Percentiles rank a stretch among this genome's conserved stretches.
These are phyloP conservation scores for Diadegma fenestrale DNA, from an alignment of 2,888 invertebrate species.

Conservation along the genomic window DNA sequence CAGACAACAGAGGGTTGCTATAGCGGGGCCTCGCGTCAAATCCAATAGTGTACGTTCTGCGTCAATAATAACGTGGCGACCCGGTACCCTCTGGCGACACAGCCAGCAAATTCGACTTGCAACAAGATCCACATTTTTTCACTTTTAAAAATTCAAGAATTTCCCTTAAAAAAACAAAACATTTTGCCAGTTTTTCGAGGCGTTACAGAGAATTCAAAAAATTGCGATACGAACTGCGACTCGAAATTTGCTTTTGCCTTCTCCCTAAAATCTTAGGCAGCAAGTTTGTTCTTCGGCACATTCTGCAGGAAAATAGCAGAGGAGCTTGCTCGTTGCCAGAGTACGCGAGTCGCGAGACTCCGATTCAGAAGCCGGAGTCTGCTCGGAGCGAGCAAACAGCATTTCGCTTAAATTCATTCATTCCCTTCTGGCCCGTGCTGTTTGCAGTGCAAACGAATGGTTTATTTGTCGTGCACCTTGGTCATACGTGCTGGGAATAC, in stretches of 20 bases:
- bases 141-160: not conserved
- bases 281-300: not conserved
- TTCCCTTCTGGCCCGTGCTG: slow-evolving; percentile 49
- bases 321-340: not conserved
- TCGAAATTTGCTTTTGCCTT: not conserved
- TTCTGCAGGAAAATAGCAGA: slow-evolving; percentile 1
- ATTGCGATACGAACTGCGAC: not conserved
- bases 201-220: not conserved
- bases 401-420: slow-evolving; percentile 71
- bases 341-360: slow-evolving; percentile 41
- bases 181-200: too few relatives aligned
- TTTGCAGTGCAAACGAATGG: slow-evolving; percentile 70
- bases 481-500: slow-evolving; percentile 66
- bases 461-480: slow-evolving; percentile 65
- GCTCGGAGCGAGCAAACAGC: slow-evolving; percentile 69
- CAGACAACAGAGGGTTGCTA: slow-evolving; percentile 35
- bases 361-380: slow-evolving; percentile 52
- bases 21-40: slow-evolving; percentile 15
- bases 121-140: not conserved
- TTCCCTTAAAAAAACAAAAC: too few relatives aligned
- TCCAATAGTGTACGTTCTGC: slow-evolving; percentile 29
- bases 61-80: slow-evolving; percentile 26
- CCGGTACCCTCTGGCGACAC: slow-evolving; percentile 1
- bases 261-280: not conserved
- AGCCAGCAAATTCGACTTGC: not conserved